These are phyloP conservation scores for Zaprionus capensis DNA, from an alignment of 1,140 invertebrate genomes.

Conservation along the genomic window DNA sequence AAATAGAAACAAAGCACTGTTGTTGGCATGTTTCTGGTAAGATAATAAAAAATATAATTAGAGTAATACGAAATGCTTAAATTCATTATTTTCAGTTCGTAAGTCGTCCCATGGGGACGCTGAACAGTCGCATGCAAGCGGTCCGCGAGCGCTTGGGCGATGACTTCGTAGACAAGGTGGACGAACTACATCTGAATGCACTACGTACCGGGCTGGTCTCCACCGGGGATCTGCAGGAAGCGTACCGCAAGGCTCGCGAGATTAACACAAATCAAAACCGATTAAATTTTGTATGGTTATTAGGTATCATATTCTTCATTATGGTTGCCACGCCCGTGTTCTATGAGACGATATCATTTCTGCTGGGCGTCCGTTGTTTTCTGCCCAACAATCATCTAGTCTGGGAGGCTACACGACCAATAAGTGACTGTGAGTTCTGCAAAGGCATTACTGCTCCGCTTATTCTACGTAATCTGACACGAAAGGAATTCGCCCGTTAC, in stretches of 20 bases:
- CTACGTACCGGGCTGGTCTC: conserved; percentile 74
- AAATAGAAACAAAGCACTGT: conserved; percentile 6
- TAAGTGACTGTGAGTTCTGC: conserved; percentile 90
- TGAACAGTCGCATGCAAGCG: conserved; percentile 51
- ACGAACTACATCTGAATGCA: conserved; percentile 68
- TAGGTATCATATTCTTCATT: conserved; percentile 79
- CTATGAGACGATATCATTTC: conserved; percentile 73
- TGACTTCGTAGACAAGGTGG: conserved; percentile 66
- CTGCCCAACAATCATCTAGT: conserved; percentile 93
- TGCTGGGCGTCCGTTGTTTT: conserved; percentile 88
- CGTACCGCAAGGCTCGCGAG: conserved; percentile 70
- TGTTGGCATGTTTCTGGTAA: conserved; percentile 63
- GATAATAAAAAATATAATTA: not conserved
- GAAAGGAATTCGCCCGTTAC: conserved; percentile 88
- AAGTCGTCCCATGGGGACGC: conserved; percentile 66
- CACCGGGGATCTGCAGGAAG: conserved; percentile 68
- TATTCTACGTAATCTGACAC: conserved; percentile 88
- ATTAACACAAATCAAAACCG: conserved; percentile 61
- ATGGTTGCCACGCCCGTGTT: conserved; percentile 76
- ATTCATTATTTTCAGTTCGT: conserved; percentile 56
- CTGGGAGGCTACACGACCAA: conserved; percentile 93
- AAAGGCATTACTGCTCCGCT: conserved; percentile 87
- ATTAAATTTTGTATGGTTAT: conserved; percentile 69
- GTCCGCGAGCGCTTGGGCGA: conserved; percentile 65
- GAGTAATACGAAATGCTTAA: not conserved